Conservation (phyloP, 2,113 vertebrate genomes). For the Ctenodactylus gundi region DNA sequence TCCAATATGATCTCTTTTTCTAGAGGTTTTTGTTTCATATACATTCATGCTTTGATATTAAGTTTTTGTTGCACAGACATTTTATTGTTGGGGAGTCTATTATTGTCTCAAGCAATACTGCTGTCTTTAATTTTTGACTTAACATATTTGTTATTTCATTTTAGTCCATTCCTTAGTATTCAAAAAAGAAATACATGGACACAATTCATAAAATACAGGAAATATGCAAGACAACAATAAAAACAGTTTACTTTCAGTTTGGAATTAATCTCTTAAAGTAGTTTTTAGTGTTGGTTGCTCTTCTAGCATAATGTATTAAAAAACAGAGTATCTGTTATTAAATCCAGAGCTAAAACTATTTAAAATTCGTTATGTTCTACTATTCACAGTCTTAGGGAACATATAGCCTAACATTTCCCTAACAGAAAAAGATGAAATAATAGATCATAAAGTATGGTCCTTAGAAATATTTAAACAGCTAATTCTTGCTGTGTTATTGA, state of each 20-base stretch:
- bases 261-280: background rate
- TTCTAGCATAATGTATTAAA: background rate
- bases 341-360: background rate
- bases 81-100: background rate
- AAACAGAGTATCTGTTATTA: slow-evolving; percentile 18
- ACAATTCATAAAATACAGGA: background rate
- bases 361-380: slow-evolving; percentile 28
- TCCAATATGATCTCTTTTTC: background rate
- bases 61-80: background rate
- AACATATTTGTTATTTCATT: slow-evolving; percentile 5
- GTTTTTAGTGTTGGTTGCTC: background rate
- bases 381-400: background rate
- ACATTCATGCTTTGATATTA: background rate
- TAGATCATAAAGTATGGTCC: background rate
- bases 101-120: background rate
- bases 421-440: background rate
- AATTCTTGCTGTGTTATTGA: background rate
- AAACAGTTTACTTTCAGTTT: slow-evolving; percentile 37
- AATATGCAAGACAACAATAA: background rate
- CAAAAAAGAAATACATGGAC: slow-evolving; percentile 9
- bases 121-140: background rate
- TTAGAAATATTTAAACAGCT: background rate
- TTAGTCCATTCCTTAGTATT: slow-evolving; percentile 28
- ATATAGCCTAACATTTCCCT: background rate
- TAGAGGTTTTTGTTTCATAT: background rate